Base-by-base conservation (phyloP, 92 coral and sea anemone genomes). In the Meandrina meandrites region DNA sequence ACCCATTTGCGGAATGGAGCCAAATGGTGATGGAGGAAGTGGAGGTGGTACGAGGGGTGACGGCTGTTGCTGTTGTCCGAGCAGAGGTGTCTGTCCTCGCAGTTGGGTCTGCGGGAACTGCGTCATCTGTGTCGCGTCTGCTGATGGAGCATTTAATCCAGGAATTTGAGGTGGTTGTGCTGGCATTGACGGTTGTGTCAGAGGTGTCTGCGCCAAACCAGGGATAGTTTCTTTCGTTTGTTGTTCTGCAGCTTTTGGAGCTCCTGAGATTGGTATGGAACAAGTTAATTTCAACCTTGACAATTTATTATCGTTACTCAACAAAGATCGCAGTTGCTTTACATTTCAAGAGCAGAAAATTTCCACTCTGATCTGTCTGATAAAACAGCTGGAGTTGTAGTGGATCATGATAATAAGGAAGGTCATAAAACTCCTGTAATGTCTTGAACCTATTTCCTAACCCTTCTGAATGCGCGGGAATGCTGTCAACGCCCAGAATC, bases 91-190 rank as follows among this genome's bases (percentile, higher is more conserved):
- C 76, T 76, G 82, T 18, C 76, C 81, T 62, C 19, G 88, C 14
- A 42, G 19, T 56, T 85, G 88, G 6, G 77, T 77, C 69, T 76
- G 88, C 10, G 73, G 13, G 47, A 85, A 77, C 81, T 66, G 81
- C 1, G 88, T 31, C 34, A 22, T 60, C 34, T 76, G 67, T 66
- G 83, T 13, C 28, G 76, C 35, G 15, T 85, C 88, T 15, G 54
- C 27, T 45, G 71, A 21, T 62, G 83, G 51, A 28, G 66, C 64
- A 17, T 53, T 75, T 45, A 84, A 18, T 70, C 85, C 90, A 51
- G 86, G 81, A 21, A 89, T 64, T 18, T 89, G 89, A 30, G 89
- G 45, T 70, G 78, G 32, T 42, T 87, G 88, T 60, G 67, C 88
- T 32, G 88, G 90, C 21, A 79, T 36, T 19, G 81, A 79, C 15